Evolutionary conservation across 37 sponge, comb jelly and placozoan species (phyloP), one percentile per base, ranked within the genome.

Genomic region (Aplysina aerophoba): DNA sequence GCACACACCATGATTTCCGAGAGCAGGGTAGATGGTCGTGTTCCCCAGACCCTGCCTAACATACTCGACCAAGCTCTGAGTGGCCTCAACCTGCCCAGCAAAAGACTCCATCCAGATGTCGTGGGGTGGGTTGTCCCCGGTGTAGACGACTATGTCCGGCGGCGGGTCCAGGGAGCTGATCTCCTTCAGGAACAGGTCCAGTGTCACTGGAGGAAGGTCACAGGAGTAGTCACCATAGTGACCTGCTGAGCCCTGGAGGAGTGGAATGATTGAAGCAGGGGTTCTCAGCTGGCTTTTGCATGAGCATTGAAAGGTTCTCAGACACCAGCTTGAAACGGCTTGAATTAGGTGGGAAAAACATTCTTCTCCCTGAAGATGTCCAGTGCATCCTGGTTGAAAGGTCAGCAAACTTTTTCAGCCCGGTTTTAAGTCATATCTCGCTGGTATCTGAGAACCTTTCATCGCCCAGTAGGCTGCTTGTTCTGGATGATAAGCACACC

Each of bases 71-170:
- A 91, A 59, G 44, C 73, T 78, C 74, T 89, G 39, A 8, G 89
- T 80, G 22, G 89, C 87, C 15, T 84, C 37, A 40, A 89, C 35
- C 81, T 89, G 89, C 0, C 85, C 61, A 56, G 60, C 41, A 66
- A 66, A 91, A 0, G 87, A 82, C 87, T 94, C 90, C 25, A 85
- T 83, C 95, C 95, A 94, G 21, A 91, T 44, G 37, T 94, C 95
- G 62, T 94, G 95, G 37, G 95, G 95, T 24, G 95, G 81, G 63
- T 94, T 94, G 58, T 94, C 95, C 21, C 95, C 95, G 27, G 90
- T 89, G 74, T 89, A 92, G 15, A 92, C 27, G 34, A 89, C 55
- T 55, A 92, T 69, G 56, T 92, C 93, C 1, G 93, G 93, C 78
- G 41, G 79, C 6, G 93, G 93, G 0, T 83, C 62, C 21, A 94